A percentile compares a stretch with the other conserved stretches of the same genome.
These are phyloP conservation scores for Anthopleura xanthogrammica DNA, from an alignment of 92 coral and sea anemone species.

Conservation along the genomic window DNA sequence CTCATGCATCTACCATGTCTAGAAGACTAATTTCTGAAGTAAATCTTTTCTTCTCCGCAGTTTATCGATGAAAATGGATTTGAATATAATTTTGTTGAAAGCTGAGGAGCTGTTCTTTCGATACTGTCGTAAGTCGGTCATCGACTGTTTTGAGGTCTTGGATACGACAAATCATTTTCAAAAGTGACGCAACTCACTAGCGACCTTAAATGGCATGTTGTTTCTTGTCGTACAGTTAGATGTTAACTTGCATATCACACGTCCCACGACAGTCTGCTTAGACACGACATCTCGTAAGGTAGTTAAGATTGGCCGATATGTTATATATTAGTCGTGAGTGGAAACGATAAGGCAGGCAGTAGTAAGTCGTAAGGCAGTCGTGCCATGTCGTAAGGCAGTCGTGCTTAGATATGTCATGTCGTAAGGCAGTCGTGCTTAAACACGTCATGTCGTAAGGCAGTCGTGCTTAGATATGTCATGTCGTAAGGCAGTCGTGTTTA, in stretches of 20 bases:
- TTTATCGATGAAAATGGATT: conserved; percentile 93
- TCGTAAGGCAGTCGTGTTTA: not conserved
- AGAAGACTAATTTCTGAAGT: not conserved
- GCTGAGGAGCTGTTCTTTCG: conserved; percentile 91
- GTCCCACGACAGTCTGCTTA: no score
- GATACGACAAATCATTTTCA: conserved; percentile 25
- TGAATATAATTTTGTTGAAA: conserved; percentile 73
- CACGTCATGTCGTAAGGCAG: not conserved
- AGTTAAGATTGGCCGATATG: no score
- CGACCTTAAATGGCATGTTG: not conserved
- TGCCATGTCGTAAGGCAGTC: not conserved
- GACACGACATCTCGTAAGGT: no score
- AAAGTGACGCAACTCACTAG: not conserved
- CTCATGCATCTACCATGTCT: no score
- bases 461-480: not conserved
- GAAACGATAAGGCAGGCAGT: no score
- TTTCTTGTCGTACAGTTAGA: no score
- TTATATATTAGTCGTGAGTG: no score
- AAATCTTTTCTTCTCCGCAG: conserved; percentile 38
- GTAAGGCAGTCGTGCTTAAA: not conserved
- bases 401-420: not conserved
- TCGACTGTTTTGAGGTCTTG: conserved; percentile 88
- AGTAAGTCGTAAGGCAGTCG: no score
- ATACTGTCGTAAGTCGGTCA: conserved; percentile 90
- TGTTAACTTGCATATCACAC: no score